A percentile compares a stretch with the other conserved stretches of the same genome.
phyloP scores from a whole-genome alignment of 2,113 vertebrate genomes.

The Hypomesus transpacificus region DNA sequence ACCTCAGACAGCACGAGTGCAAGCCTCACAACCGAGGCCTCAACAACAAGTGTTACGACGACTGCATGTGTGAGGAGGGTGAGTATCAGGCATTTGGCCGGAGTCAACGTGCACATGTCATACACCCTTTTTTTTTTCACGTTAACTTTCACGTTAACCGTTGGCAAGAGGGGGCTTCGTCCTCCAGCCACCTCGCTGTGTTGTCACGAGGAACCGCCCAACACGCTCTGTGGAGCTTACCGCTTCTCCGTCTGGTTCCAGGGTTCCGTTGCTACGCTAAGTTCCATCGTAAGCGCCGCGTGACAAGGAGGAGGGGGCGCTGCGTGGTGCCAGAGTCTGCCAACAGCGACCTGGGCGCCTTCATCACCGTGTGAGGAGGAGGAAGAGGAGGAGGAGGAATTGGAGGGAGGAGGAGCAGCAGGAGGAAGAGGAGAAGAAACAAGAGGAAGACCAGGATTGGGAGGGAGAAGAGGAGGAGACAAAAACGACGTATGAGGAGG shows the following conservation, averaged over 20 bases:
- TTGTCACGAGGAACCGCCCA: no score
- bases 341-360: slow-evolving; percentile 86
- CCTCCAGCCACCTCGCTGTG: no score
- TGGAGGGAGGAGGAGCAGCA: slow-evolving; percentile 34
- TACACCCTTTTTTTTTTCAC: no score
- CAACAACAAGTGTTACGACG: slow-evolving; percentile 97
- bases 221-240: neutral
- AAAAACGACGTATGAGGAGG: neutral
- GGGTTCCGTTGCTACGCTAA: slow-evolving; percentile 95
- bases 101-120: neutral
- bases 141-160: no score
- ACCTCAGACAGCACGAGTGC: slow-evolving; percentile 88
- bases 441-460: slow-evolving; percentile 9
- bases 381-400: neutral
- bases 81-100: slow-evolving; percentile 37
- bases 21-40: slow-evolving; percentile 90
- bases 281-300: slow-evolving; percentile 93
- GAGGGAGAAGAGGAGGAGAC: neutral
- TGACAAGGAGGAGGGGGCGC: slow-evolving; percentile 89
- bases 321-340: slow-evolving; percentile 88
- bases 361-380: slow-evolving; percentile 83
- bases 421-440: slow-evolving; percentile 11
- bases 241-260: slow-evolving; percentile 40
- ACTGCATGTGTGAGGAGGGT: slow-evolving; percentile 98
- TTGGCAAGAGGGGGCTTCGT: no score